These are phyloP conservation scores for Glareola pratincola DNA, from an alignment of 2,113 vertebrate genomes.

Conservation along the genomic window DNA sequence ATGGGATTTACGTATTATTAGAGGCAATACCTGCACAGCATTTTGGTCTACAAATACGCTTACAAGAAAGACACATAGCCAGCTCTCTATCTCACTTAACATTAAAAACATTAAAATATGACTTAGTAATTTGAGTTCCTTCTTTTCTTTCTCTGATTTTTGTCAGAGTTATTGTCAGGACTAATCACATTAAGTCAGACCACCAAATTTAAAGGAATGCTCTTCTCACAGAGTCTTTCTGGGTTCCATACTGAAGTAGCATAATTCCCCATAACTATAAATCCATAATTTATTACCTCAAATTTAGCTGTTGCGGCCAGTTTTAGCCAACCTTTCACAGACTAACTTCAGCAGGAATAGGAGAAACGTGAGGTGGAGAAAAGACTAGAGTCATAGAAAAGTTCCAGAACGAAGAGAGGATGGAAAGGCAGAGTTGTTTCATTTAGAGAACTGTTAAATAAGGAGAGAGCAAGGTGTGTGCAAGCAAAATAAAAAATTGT, in stretches of 20 bases:
- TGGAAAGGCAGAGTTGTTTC: neutral
- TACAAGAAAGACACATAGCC: neutral
- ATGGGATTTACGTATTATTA: neutral
- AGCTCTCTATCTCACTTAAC: neutral
- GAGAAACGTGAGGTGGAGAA: neutral
- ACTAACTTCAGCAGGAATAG: neutral
- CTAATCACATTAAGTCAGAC: neutral
- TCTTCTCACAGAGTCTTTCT: neutral
- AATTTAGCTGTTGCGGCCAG: neutral
- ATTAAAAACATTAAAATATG: neutral
- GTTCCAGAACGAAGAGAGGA: neutral
- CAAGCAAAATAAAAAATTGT: neutral
- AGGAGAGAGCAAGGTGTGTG: neutral
- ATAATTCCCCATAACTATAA: neutral
- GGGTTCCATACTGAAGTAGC: neutral
- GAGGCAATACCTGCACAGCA: neutral
- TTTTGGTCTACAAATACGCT: neutral
- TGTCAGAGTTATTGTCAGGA: neutral
- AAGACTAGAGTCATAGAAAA: neutral
- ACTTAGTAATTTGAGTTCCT: neutral
- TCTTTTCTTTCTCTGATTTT: neutral
- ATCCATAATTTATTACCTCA: neutral
- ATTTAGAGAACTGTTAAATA: neutral
- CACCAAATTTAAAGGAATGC: neutral
- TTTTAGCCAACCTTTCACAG: neutral